Conservation (phyloP, 2,888 invertebrate genomes). For the Caenorhabditis sulstoni region DNA sequence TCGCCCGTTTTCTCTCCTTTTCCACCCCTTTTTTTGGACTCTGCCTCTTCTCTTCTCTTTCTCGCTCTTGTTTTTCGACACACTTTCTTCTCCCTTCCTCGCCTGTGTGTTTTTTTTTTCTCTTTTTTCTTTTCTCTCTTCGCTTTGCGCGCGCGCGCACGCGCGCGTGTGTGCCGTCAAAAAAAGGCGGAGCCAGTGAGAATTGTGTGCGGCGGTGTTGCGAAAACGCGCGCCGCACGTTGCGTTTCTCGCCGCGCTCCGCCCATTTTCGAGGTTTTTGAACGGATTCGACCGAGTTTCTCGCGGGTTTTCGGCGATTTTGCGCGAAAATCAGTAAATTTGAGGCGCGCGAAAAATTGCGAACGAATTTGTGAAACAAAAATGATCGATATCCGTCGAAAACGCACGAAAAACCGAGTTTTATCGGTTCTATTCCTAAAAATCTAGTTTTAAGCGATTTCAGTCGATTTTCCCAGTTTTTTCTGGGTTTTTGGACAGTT, state of each 20-base stretch:
- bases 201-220: constrained; percentile 11
- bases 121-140: constrained; percentile 18
- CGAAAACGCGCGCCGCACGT: constrained; percentile 33
- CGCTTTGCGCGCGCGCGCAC: constrained; percentile 16
- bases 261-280: constrained; percentile 28
- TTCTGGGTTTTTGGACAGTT: too few relatives aligned
- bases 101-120: neutral
- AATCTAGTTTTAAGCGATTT: neutral
- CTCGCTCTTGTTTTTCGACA: constrained; percentile 29
- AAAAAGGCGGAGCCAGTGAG: constrained; percentile 1
- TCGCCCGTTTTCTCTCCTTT: constrained; percentile 3
- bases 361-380: too few relatives aligned
- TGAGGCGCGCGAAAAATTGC: neutral
- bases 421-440: neutral
- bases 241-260: constrained; percentile 28
- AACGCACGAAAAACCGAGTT: neutral
- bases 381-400: too few relatives aligned
- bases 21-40: constrained; percentile 35
- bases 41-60: constrained; percentile 6
- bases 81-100: constrained; percentile 11
- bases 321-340: neutral
- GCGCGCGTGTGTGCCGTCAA: constrained; percentile 9
- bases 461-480: too few relatives aligned
- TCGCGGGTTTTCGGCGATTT: neutral
- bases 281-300: too few relatives aligned